These are phyloP conservation scores for Lithobates pipiens DNA, from an alignment of 2,797 vertebrate genomes.

Conservation along the genomic window DNA sequence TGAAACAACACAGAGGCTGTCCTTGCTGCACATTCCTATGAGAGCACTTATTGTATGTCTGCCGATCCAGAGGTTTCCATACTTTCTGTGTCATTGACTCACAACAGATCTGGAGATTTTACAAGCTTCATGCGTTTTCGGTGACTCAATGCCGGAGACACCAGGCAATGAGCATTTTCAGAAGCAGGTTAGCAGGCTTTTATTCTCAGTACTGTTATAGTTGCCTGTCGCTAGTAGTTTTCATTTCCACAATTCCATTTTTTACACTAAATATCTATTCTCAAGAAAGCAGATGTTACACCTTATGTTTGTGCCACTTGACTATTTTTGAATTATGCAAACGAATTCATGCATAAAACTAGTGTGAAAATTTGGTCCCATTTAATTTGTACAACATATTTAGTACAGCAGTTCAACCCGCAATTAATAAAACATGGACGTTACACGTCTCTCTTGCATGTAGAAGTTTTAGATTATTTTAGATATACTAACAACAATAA, in stretches of 20 bases:
- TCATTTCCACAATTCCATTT: background rate
- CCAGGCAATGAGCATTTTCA: no score
- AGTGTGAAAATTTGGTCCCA: slow-evolving; percentile 2
- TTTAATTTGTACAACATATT: slow-evolving; percentile 23
- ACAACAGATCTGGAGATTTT: no score
- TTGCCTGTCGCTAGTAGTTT: no score
- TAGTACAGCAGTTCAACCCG: background rate
- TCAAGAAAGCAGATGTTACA: slow-evolving; percentile 34
- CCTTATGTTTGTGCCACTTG: slow-evolving; percentile 42
- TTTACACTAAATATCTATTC: slow-evolving; percentile 13
- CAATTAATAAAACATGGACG: slow-evolving; percentile 31
- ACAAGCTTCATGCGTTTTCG: no score
- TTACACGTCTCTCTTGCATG: background rate
- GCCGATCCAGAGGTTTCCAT: no score
- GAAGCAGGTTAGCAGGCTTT: no score
- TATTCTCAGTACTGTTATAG: no score
- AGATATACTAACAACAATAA: background rate
- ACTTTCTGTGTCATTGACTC: no score
- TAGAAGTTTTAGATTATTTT: background rate
- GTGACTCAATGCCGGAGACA: no score
- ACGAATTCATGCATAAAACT: slow-evolving; percentile 43
- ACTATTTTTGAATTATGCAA: slow-evolving; percentile 47
- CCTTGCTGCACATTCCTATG: no score
- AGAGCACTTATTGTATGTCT: no score
- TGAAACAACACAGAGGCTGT: no score